phyloP scores from a whole-genome alignment of 2,113 vertebrate species.

The Microcebus jonahi region DNA sequence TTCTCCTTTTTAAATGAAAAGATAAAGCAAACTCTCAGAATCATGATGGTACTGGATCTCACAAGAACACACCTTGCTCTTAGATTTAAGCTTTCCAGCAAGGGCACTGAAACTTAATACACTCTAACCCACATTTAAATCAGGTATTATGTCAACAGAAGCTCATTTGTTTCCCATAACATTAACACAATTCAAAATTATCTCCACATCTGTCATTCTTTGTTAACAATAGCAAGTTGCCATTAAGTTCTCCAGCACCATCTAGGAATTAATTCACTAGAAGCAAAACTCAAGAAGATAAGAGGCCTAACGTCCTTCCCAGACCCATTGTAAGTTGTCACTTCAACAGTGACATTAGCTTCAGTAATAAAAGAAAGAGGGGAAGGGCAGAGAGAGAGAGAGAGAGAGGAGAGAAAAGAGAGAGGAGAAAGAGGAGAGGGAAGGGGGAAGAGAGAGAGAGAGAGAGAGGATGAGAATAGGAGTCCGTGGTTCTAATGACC shows the following conservation, averaged over 20 bases:
- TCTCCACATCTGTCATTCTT: slow-evolving; percentile 56
- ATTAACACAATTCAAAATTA: slow-evolving; percentile 71
- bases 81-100: slow-evolving; percentile 51
- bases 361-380: neutral
- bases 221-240: slow-evolving; percentile 54
- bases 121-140: slow-evolving; percentile 66
- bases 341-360: neutral
- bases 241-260: neutral
- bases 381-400: too few relatives aligned
- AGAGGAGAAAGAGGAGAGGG: neutral
- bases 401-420: neutral
- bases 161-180: slow-evolving; percentile 56
- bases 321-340: neutral
- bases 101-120: slow-evolving; percentile 49
- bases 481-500: neutral
- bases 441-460: neutral
- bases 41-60: neutral
- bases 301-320: neutral
- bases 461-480: neutral
- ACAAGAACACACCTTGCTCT: slow-evolving; percentile 36
- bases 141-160: slow-evolving; percentile 60
- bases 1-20: slow-evolving; percentile 38
- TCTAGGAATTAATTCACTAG: slow-evolving; percentile 47
- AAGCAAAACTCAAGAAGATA: slow-evolving; percentile 21
- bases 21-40: neutral